phyloP scores from a whole-genome alignment of 1,140 invertebrate species.

The Sinella curviseta region DNA sequence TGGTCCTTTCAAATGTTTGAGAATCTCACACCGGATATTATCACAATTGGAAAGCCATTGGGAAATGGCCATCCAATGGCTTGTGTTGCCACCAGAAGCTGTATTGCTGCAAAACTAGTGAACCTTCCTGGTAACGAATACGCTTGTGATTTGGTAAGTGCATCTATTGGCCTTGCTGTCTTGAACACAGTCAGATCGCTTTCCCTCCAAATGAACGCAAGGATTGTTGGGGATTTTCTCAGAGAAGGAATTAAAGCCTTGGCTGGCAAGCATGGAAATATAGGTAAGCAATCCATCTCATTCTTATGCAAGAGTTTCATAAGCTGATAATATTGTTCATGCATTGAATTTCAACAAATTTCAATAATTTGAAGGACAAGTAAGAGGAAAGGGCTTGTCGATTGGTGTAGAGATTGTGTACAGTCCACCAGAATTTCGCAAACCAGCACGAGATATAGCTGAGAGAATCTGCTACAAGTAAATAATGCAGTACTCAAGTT shows the following conservation, averaged over 20 bases:
- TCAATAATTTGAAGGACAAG: too few relatives aligned
- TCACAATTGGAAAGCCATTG: constrained; percentile 62
- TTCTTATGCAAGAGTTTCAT: too few relatives aligned
- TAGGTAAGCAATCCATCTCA: too few relatives aligned
- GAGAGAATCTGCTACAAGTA: constrained; percentile 47
- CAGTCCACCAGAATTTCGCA: constrained; percentile 36
- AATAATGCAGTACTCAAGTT: neutral
- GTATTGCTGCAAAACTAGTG: constrained; percentile 56
- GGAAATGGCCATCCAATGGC: constrained; percentile 68
- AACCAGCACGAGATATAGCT: constrained; percentile 44
- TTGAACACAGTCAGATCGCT: constrained; percentile 50
- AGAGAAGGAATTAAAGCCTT: constrained; percentile 49
- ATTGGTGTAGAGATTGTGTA: constrained; percentile 51
- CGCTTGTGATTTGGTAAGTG: constrained; percentile 48
- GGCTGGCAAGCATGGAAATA: constrained; percentile 31
- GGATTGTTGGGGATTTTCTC: constrained; percentile 50
- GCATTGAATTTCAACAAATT: too few relatives aligned
- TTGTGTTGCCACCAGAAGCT: constrained; percentile 62
- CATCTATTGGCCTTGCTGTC: constrained; percentile 50
- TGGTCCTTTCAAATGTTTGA: constrained; percentile 60
- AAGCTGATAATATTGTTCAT: constrained; percentile 25
- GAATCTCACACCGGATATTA: constrained; percentile 59
- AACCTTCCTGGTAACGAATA: neutral
- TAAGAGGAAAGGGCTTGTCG: constrained; percentile 51
- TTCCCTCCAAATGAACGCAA: constrained; percentile 50